phyloP scores from a whole-genome alignment of 2,888 invertebrate genomes.

The Aphodius sticticus region DNA sequence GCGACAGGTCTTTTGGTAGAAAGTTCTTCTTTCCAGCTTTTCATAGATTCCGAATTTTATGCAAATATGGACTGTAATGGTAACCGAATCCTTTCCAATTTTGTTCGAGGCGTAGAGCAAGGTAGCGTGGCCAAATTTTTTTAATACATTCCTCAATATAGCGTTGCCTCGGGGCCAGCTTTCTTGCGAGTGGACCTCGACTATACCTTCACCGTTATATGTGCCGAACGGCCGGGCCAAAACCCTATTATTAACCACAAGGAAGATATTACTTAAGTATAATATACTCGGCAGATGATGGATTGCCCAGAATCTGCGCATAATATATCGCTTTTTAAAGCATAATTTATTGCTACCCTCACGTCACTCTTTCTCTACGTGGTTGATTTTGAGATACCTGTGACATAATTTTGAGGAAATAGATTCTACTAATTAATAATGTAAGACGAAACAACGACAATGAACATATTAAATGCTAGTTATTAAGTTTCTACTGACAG shows the following conservation, averaged over 20 bases:
- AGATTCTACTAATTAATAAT: too few relatives aligned
- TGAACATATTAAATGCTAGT: too few relatives aligned
- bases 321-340: background rate
- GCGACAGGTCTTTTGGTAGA: too few relatives aligned
- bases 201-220: background rate
- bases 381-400: background rate
- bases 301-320: background rate
- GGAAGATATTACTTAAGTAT: background rate
- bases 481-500: too few relatives aligned
- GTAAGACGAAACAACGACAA: too few relatives aligned
- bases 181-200: background rate
- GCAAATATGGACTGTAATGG: background rate
- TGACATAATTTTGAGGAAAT: too few relatives aligned
- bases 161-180: background rate
- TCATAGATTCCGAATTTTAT: background rate
- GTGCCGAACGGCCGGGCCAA: background rate
- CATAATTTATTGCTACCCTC: background rate
- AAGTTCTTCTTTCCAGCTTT: background rate
- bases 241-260: conserved; percentile 4
- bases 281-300: background rate
- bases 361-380: background rate
- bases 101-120: background rate
- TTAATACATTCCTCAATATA: background rate
- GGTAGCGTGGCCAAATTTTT: background rate
- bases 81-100: background rate